Evolutionary conservation across 2,113 vertebrate species (phyloP).

Genomic region (Chroicocephalus ridibundus): DNA sequence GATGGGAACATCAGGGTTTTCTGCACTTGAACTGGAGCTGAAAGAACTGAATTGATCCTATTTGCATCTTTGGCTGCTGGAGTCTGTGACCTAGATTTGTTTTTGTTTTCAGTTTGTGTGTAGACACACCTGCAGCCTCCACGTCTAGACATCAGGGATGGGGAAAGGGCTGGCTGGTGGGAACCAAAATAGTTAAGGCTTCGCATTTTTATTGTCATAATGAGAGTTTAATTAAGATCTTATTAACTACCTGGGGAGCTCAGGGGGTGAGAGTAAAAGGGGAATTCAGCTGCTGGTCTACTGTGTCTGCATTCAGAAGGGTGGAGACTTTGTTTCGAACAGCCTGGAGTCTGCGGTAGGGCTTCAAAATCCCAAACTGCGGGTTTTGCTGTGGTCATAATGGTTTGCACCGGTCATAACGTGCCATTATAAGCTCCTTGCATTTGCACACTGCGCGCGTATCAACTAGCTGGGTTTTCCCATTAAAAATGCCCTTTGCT

Average conservation of each 20-base stretch:
- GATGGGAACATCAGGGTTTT: neutral
- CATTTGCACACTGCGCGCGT: rapidly evolving
- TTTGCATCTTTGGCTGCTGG: neutral
- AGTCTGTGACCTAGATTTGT: neutral
- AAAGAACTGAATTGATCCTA: neutral
- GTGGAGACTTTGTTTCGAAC: neutral
- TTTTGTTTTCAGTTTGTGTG: neutral
- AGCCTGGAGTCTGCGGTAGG: neutral
- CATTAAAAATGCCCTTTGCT: neutral
- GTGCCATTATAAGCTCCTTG: neutral
- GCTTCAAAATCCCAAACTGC: neutral
- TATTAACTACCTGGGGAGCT: neutral
- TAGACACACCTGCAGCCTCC: neutral
- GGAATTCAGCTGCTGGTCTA: neutral
- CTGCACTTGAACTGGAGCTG: neutral
- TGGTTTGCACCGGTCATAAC: neutral
- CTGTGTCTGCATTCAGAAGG: neutral
- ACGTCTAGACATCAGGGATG: neutral
- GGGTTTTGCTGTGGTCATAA: neutral
- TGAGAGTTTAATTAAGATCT: neutral
- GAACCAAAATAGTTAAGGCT: neutral
- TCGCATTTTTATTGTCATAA: neutral
- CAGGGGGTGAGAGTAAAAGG: neutral
- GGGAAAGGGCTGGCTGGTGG: neutral
- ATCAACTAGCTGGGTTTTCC: neutral